phyloP scores from a whole-genome alignment of 2,797 vertebrate genomes.

The Rhynchonycteris naso region DNA sequence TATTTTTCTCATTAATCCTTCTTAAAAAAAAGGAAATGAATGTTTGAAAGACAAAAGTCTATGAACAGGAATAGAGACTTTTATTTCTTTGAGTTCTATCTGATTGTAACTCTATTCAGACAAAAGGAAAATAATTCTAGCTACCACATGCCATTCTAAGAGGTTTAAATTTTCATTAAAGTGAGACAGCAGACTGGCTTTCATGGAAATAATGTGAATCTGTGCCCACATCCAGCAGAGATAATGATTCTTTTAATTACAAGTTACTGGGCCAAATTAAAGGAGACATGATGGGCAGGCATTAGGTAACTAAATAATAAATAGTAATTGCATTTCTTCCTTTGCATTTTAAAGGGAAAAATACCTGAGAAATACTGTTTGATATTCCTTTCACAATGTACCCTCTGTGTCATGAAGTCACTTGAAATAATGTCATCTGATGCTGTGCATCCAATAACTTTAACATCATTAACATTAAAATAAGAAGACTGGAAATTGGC shows the following conservation, averaged over 20 bases:
- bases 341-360: slow-evolving; percentile 75
- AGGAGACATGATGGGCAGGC: slow-evolving; percentile 76
- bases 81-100: neutral
- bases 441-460: slow-evolving; percentile 69
- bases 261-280: slow-evolving; percentile 77
- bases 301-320: slow-evolving; percentile 80
- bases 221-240: slow-evolving; percentile 73
- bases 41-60: neutral
- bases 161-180: slow-evolving; percentile 80
- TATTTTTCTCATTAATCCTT: neutral
- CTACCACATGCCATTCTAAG: slow-evolving; percentile 65
- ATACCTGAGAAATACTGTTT: slow-evolving; percentile 72
- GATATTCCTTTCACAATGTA: slow-evolving; percentile 71
- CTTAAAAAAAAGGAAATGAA: neutral
- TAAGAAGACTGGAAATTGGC: slow-evolving; percentile 69
- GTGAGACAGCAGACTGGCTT: slow-evolving; percentile 72
- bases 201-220: slow-evolving; percentile 73
- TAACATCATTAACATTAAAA: slow-evolving; percentile 77
- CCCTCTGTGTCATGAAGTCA: slow-evolving; percentile 72
- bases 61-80: neutral
- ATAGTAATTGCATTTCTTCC: slow-evolving; percentile 75
- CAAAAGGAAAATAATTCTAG: slow-evolving; percentile 72
- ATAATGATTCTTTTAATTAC: slow-evolving; percentile 81
- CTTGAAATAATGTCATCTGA: slow-evolving; percentile 77
- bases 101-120: slow-evolving; percentile 47